A percentile compares a stretch with the other conserved stretches of the same genome.
phyloP scores from a whole-genome alignment of 2,113 vertebrate species.

The Osmerus mordax region DNA sequence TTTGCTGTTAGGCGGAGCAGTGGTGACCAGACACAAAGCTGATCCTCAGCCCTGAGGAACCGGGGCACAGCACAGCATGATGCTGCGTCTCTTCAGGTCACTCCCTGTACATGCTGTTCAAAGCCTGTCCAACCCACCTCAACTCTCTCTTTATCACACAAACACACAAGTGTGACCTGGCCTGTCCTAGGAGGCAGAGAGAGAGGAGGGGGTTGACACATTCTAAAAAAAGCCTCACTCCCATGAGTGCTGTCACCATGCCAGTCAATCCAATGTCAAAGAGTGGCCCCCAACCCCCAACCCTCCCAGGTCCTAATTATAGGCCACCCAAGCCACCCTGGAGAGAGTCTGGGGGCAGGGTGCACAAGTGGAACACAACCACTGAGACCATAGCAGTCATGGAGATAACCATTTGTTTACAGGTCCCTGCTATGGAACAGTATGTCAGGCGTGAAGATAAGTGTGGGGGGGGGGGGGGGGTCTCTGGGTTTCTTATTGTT shows the following conservation, averaged over 20 bases:
- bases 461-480: no score
- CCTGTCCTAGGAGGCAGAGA: neutral
- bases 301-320: slow-evolving; percentile 36
- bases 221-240: slow-evolving; percentile 16
- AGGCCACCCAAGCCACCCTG: slow-evolving; percentile 12
- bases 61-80: neutral
- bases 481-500: no score
- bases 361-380: neutral
- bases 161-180: neutral
- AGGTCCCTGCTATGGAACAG: no score
- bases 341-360: neutral
- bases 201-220: slow-evolving; percentile 1
- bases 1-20: slow-evolving; percentile 18
- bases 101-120: neutral
- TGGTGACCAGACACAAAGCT: neutral
- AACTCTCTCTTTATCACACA: neutral
- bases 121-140: no score
- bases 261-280: slow-evolving; percentile 29
- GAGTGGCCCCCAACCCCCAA: slow-evolving; percentile 21
- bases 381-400: neutral
- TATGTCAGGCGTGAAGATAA: no score
- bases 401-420: no score
- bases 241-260: slow-evolving; percentile 15
- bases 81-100: slow-evolving; percentile 9
- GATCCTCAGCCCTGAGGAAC: neutral